Evolutionary conservation across 1,140 invertebrate genomes (phyloP), one percentile per base, ranked within the genome.

Genomic region (Bemisia tabaci): DNA sequence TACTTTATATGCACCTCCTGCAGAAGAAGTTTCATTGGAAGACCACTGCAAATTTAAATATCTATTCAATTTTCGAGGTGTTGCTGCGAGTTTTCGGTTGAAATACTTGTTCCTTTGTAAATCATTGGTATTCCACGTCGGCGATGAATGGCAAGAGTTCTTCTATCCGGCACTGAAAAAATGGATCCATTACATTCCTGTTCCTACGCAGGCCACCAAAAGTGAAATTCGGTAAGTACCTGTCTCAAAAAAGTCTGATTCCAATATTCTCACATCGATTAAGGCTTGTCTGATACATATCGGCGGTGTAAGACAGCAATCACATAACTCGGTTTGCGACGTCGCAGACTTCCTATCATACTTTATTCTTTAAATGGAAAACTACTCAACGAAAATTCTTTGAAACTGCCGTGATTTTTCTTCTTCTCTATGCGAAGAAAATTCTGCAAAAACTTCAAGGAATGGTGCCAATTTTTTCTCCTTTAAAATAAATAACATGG

Each of bases 1-100:
- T 73, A 96, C 94, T n/a, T 80, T 97, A 9, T 79, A 88, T 75
- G 82, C 80, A 22, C 79, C 85, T 27, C 90, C 95, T 66, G 95
- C 94, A 0, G 71, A 82, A 72, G 95, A 97, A 82, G 87, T 95
- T 0, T 83, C 87, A 23, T 85, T 98, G 68, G 93, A 96, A 80
- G 84, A 92, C 59, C 95, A 98, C 77, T 98, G 95, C 78, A 81
- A 87, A 75, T 95, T 91, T 76, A 95, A 94, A 77, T 97, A 95
- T 80, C 80, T 98, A 63, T 97, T 97, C 72, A 98, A 98, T 80
- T 97, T 93, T 75, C 83, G 94, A 68, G 95, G 95, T 23, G 95
- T 98, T 0, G 94, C 95, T 21, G 95, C 95, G 24, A 97, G 94
- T 77, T 98, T 98, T 77, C 82, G 95, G n/a, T 87, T 96, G 26